Percentiles rank a stretch among this genome's conserved stretches.
phyloP scores from a whole-genome alignment of 64 coral and sea anemone genomes.

The Anthopleura sola region DNA sequence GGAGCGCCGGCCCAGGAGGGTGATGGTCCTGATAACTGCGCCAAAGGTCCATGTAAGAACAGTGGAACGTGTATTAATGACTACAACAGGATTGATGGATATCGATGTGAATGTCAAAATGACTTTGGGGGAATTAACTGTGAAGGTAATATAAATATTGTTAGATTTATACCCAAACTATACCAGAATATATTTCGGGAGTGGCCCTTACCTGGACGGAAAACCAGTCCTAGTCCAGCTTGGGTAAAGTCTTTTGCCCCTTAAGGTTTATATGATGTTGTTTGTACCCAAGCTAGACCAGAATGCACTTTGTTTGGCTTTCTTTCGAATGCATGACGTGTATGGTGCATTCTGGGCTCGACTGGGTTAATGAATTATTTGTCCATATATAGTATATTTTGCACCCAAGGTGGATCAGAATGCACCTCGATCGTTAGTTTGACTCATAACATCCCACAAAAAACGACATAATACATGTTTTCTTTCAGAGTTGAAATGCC shows the following conservation, averaged over 20 bases:
- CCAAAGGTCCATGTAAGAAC: constrained; percentile 46
- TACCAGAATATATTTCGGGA: neutral
- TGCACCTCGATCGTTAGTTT: no score
- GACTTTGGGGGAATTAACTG: constrained; percentile 86
- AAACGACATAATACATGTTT: neutral
- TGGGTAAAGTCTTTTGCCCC: neutral
- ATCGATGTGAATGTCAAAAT: constrained; percentile 60
- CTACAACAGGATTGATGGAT: constrained; percentile 75
- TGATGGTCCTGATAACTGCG: constrained; percentile 9
- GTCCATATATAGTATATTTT: no score
- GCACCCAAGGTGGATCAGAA: no score
- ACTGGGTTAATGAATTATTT: no score
- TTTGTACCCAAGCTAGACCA: neutral
- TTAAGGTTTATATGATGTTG: neutral
- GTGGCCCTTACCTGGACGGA: no score
- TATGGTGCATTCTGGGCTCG: no score
- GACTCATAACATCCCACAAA: no score
- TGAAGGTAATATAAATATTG: constrained; percentile 50
- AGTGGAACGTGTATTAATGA: constrained; percentile 55
- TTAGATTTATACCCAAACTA: neutral
- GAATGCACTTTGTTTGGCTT: neutral
- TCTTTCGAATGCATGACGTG: no score
- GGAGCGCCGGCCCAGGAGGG: neutral
- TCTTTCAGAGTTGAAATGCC: constrained; percentile 69
- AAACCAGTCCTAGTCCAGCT: neutral